These are phyloP conservation scores for Acanthaster planci DNA, from an alignment of 35 echinoderm and acorn worm genomes.

Conservation along the genomic window DNA sequence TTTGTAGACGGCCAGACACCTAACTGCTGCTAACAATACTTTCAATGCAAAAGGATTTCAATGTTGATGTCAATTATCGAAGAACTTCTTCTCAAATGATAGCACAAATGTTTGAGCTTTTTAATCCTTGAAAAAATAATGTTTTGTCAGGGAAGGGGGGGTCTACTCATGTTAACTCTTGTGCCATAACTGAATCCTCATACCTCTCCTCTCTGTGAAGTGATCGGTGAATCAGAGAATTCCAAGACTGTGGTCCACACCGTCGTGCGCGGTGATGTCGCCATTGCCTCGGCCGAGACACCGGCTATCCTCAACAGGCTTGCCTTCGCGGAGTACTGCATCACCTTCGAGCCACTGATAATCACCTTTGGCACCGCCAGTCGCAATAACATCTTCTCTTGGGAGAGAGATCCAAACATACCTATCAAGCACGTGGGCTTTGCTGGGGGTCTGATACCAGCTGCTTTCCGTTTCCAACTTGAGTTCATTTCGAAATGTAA, in stretches of 20 bases:
- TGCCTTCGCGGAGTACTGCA: not conserved
- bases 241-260: not conserved
- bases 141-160: not conserved
- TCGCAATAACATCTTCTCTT: not conserved
- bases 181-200: not conserved
- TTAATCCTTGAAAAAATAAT: not conserved
- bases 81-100: not conserved
- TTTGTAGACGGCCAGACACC: not conserved
- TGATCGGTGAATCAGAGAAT: not conserved
- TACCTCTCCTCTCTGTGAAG: not conserved
- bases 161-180: not conserved
- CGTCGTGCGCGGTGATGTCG: not conserved
- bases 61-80: not conserved
- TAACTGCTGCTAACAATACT: not conserved
- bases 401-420: not conserved
- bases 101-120: not conserved
- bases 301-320: not conserved
- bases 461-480: not conserved
- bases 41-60: not conserved
- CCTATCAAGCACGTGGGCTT: constrained; percentile 12
- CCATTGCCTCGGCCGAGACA: not conserved
- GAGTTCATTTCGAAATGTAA: not conserved
- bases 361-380: not conserved
- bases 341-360: not conserved
- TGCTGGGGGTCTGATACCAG: not conserved